These are phyloP conservation scores for Allobates femoralis DNA, from an alignment of 2,797 vertebrate genomes.

Conservation along the genomic window DNA sequence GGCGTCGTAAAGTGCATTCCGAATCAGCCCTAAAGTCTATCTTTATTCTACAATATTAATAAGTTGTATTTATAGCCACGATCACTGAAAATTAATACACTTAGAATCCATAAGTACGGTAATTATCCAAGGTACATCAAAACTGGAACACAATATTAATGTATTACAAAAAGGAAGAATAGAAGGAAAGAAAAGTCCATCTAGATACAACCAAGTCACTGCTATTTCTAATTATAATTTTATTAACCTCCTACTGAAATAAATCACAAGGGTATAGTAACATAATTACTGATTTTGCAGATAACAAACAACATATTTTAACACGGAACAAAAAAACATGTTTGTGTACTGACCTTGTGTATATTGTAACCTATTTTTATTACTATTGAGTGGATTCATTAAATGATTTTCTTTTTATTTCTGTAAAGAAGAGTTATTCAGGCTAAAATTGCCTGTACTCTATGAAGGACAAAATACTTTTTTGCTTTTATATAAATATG, in stretches of 20 bases:
- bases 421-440: background rate
- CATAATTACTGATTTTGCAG: background rate
- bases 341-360: background rate
- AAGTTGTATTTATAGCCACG: background rate
- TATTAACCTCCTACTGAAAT: conserved; percentile 60
- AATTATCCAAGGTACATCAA: conserved; percentile 1
- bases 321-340: conserved; percentile 46
- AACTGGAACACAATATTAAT: background rate
- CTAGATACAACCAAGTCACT: conserved; percentile 23
- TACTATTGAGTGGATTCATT: conserved; percentile 20
- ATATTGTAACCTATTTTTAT: conserved; percentile 28
- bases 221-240: conserved; percentile 49
- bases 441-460: background rate
- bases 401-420: background rate
- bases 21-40: background rate
- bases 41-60: background rate
- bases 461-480: background rate
- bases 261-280: conserved; percentile 3
- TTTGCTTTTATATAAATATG: background rate
- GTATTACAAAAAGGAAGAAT: background rate
- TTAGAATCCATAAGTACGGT: conserved; percentile 24
- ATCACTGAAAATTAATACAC: conserved; percentile 7
- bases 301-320: conserved; percentile 23
- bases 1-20: background rate
- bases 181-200: conserved; percentile 22